Conservation (phyloP, 2,888 invertebrate genomes). For the Spodoptera littoralis region DNA sequence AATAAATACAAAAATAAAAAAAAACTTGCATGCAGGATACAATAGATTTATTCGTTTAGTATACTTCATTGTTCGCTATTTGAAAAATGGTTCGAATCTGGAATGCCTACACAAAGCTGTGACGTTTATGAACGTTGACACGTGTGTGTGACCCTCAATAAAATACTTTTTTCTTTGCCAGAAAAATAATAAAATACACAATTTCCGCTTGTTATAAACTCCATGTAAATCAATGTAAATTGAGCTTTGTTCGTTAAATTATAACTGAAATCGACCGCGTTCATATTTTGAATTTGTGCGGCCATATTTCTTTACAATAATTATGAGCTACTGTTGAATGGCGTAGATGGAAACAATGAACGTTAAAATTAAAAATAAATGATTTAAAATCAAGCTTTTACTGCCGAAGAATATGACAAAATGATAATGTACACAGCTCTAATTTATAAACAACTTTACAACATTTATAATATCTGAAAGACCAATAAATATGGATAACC, state of each 20-base stretch:
- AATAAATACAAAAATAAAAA: slow-evolving; percentile 61
- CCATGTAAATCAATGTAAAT: slow-evolving; percentile 29
- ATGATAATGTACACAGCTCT: too few species aligned
- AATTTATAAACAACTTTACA: too few species aligned
- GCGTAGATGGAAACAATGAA: neutral
- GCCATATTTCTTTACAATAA: slow-evolving; percentile 7
- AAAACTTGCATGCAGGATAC: slow-evolving; percentile 68
- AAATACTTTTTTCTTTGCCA: slow-evolving; percentile 33
- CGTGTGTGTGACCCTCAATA: slow-evolving; percentile 64
- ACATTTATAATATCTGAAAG: too few species aligned
- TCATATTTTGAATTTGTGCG: slow-evolving; percentile 9
- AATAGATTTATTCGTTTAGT: slow-evolving; percentile 65
- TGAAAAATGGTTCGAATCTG: slow-evolving; percentile 78
- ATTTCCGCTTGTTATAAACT: slow-evolving; percentile 22
- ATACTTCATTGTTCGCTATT: slow-evolving; percentile 73
- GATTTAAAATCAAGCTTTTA: too few species aligned
- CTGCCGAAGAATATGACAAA: too few species aligned
- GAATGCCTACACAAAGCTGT: slow-evolving; percentile 71
- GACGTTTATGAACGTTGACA: slow-evolving; percentile 80
- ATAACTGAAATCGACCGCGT: slow-evolving; percentile 6
- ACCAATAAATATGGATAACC: too few species aligned
- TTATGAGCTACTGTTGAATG: slow-evolving; percentile 1
- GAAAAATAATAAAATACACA: slow-evolving; percentile 19
- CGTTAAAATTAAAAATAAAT: neutral
- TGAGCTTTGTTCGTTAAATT: slow-evolving; percentile 36